These are phyloP conservation scores for Centruroides sculpturatus DNA, from an alignment of 1,140 invertebrate genomes.

Conservation along the genomic window DNA sequence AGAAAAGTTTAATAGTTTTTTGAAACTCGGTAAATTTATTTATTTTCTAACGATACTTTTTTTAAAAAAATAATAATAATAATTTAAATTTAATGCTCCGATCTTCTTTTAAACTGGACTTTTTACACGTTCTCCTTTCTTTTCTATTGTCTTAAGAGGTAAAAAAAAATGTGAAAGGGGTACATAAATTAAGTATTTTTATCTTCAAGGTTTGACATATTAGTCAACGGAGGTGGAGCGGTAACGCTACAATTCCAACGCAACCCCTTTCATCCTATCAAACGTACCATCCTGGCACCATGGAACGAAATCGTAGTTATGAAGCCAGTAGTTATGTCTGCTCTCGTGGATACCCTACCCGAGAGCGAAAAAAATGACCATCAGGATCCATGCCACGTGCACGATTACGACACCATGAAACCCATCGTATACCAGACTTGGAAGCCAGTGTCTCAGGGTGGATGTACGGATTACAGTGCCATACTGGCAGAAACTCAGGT, in stretches of 20 bases:
- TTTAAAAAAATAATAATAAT: too few species aligned
- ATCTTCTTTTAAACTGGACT: too few species aligned
- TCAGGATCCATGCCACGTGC: slow-evolving; percentile 55
- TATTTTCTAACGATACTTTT: too few species aligned
- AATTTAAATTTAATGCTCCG: too few species aligned
- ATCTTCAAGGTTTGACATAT: slow-evolving; percentile 66
- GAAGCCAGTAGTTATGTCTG: slow-evolving; percentile 61
- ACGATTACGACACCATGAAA: slow-evolving; percentile 87
- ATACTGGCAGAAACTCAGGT: slow-evolving; percentile 88
- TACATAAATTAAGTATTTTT: background rate
- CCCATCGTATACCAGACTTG: slow-evolving; percentile 56
- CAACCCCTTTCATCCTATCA: slow-evolving; percentile 75
- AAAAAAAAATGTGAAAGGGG: too few species aligned
- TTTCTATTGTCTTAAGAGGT: too few species aligned
- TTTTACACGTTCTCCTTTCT: too few species aligned
- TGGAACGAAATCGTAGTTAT: slow-evolving; percentile 95
- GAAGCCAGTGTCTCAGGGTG: slow-evolving; percentile 84
- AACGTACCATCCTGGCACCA: slow-evolving; percentile 84
- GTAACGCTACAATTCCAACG: slow-evolving; percentile 87
- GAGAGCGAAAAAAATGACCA: slow-evolving; percentile 24
- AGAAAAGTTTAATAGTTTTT: too few species aligned
- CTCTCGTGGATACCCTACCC: slow-evolving; percentile 52
- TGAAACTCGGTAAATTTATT: too few species aligned
- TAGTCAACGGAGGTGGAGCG: slow-evolving; percentile 92
- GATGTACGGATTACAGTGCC: slow-evolving; percentile 72